A percentile compares a stretch with the other conserved stretches of the same genome.
Evolutionary conservation across 2,888 invertebrate genomes (phyloP).

Genomic region (Lepeophtheirus nordmannii): DNA sequence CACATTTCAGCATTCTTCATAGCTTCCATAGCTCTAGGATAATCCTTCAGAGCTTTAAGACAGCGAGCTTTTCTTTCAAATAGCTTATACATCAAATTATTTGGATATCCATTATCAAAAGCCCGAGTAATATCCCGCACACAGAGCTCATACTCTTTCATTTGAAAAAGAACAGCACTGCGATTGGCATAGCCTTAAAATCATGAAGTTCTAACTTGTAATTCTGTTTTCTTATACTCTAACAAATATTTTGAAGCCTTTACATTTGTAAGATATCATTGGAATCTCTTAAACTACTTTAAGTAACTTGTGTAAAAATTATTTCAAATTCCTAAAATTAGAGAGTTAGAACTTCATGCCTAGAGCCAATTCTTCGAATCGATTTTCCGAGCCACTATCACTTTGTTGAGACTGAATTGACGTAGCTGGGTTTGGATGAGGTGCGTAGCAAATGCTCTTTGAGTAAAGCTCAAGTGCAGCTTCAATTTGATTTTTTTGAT

Average conservation of each 20-base stretch:
- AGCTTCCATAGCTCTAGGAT: constrained; percentile 17
- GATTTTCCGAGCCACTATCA: constrained; percentile 6
- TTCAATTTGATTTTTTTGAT: constrained; percentile 19
- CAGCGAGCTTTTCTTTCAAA: constrained; percentile 25
- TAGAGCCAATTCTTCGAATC: constrained; percentile 21
- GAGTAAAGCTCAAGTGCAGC: constrained; percentile 22
- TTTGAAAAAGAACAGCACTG: constrained; percentile 27
- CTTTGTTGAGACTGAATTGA: neutral
- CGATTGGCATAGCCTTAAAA: constrained; percentile 27
- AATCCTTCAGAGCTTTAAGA: constrained; percentile 22
- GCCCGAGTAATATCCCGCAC: constrained; percentile 27
- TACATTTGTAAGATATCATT: too few species aligned
- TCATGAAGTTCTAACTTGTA: constrained; percentile 21
- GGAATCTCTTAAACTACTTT: too few species aligned
- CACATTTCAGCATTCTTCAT: constrained; percentile 25
- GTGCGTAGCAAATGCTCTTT: constrained; percentile 22
- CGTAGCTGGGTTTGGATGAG: constrained; percentile 23
- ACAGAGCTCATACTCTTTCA: constrained; percentile 26
- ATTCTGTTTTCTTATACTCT: too few species aligned
- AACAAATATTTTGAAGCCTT: too few species aligned
- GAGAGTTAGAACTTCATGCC: neutral
- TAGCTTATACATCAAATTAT: constrained; percentile 24
- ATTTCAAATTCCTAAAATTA: too few species aligned
- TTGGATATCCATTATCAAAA: constrained; percentile 24
- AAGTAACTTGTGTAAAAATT: too few species aligned